These are phyloP conservation scores for Galerucella pusilla DNA, from an alignment of 2,888 invertebrate genomes.

Conservation along the genomic window DNA sequence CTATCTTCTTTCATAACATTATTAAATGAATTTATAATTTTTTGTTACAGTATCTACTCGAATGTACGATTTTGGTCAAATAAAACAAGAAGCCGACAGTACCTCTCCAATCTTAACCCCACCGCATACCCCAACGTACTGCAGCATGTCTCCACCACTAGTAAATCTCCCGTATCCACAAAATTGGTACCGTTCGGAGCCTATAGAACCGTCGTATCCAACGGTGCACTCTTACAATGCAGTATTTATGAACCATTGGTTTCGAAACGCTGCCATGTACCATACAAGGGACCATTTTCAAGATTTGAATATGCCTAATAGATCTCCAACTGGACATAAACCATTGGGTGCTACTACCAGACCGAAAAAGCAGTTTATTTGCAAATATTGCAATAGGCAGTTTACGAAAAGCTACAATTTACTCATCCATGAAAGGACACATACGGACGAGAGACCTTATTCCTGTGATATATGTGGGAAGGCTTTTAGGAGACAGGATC, in stretches of 20 bases:
- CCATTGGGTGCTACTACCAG: constrained; percentile 67
- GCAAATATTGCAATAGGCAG: constrained; percentile 96
- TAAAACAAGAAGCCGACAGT: constrained; percentile 63
- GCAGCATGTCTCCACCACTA: constrained; percentile 57
- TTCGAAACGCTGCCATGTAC: constrained; percentile 77
- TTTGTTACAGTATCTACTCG: constrained; percentile 41
- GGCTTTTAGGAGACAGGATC: constrained; percentile 95
- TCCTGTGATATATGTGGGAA: constrained; percentile 97
- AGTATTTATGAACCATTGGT: constrained; percentile 79
- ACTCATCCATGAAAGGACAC: constrained; percentile 96
- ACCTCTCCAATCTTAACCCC: constrained; percentile 73
- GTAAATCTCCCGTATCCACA: constrained; percentile 41
- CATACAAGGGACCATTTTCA: constrained; percentile 64
- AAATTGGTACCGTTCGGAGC: constrained; percentile 61
- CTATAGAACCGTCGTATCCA: constrained; percentile 18
- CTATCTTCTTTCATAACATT: background rate
- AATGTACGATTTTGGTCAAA: constrained; percentile 48
- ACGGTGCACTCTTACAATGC: constrained; percentile 64
- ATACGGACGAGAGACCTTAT: constrained; percentile 96
- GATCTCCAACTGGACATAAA: constrained; percentile 63
- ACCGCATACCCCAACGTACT: constrained; percentile 78
- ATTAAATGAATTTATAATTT: background rate
- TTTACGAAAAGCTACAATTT: constrained; percentile 99
- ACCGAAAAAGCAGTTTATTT: constrained; percentile 91
- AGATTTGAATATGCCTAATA: constrained; percentile 53